These are phyloP conservation scores for Florisuga fusca DNA, from an alignment of 2,797 vertebrate species.

Conservation along the genomic window DNA sequence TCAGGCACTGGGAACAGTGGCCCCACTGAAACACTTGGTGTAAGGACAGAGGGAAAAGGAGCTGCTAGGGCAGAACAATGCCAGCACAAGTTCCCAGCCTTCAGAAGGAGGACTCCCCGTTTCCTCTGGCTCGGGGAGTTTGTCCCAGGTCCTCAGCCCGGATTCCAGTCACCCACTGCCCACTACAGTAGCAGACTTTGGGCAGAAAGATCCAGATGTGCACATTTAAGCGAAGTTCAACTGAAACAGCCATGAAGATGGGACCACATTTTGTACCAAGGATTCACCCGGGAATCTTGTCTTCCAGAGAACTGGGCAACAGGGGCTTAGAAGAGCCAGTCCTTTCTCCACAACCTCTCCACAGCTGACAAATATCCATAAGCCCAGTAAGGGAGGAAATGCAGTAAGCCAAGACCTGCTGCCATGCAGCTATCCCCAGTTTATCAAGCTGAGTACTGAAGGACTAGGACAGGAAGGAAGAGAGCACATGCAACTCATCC, in stretches of 20 bases:
- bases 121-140: background rate
- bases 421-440: background rate
- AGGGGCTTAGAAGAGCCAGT: background rate
- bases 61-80: background rate
- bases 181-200: background rate
- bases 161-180: background rate
- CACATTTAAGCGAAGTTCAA: background rate
- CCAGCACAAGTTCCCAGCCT: background rate
- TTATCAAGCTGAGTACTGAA: background rate
- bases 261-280: background rate
- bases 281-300: background rate
- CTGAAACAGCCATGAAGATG: background rate
- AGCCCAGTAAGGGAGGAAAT: background rate
- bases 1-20: conserved; percentile 9
- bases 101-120: background rate
- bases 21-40: conserved; percentile 2
- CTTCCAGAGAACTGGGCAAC: background rate
- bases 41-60: background rate
- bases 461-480: background rate
- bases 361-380: background rate
- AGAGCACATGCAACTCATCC: background rate
- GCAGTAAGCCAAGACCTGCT: background rate
- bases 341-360: background rate
- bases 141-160: background rate
- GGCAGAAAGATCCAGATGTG: background rate